phyloP scores from a whole-genome alignment of 2,888 invertebrate species.

The Cotesia congregata region DNA sequence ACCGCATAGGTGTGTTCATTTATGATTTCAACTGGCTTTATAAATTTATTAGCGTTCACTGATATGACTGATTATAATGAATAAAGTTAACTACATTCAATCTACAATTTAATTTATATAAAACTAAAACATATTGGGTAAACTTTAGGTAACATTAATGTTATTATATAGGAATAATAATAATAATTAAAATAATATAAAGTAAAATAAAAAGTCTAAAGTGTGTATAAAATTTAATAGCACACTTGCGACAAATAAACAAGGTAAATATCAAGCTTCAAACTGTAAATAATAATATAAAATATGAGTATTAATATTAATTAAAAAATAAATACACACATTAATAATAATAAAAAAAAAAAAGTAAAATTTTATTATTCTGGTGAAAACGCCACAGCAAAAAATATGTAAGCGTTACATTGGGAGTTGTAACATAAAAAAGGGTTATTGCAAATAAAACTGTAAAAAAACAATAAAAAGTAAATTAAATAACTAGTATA shows the following conservation, averaged over 20 bases:
- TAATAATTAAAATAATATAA: too few species aligned
- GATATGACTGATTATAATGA: background rate
- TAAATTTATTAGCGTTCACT: background rate
- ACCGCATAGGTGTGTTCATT: background rate
- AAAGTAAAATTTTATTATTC: background rate
- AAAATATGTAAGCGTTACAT: conserved; percentile 10
- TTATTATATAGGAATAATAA: too few species aligned
- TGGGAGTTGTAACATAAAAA: background rate
- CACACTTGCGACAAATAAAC: background rate
- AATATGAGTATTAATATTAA: background rate
- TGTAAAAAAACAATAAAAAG: background rate
- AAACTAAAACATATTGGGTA: background rate
- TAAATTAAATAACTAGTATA: conserved; percentile 23
- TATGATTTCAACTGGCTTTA: conserved; percentile 35
- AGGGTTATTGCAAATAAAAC: background rate
- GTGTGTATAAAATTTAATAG: background rate
- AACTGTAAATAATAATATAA: conserved; percentile 11
- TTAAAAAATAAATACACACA: background rate
- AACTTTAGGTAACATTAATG: background rate
- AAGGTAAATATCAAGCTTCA: background rate
- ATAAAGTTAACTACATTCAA: background rate
- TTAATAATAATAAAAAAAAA: background rate
- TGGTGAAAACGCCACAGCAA: conserved; percentile 3
- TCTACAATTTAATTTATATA: background rate
- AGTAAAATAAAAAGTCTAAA: too few species aligned